A percentile compares a stretch with the other conserved stretches of the same genome.
phyloP scores from a whole-genome alignment of 2,113 vertebrate genomes.

The Carollia perspicillata region DNA sequence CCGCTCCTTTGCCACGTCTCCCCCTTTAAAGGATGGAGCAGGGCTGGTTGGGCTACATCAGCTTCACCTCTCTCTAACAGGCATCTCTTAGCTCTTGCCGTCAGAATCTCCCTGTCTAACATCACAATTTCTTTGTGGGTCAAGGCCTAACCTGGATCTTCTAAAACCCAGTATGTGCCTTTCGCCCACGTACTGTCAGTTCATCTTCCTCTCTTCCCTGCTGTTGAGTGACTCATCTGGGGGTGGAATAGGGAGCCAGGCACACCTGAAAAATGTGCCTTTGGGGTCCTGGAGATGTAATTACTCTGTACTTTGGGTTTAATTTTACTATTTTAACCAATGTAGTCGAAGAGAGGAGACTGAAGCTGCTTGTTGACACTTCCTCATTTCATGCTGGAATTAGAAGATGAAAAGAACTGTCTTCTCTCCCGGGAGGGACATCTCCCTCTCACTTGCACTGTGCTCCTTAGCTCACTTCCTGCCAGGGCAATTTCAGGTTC shows the following conservation, averaged over 20 bases:
- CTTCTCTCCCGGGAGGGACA: neutral
- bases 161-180: neutral
- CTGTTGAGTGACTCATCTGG: conserved; percentile 19
- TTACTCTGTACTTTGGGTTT: neutral
- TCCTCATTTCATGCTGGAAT: neutral
- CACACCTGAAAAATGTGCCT: neutral
- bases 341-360: neutral
- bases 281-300: neutral
- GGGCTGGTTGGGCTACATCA: neutral
- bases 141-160: neutral
- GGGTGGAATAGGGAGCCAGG: neutral
- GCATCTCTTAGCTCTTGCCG: neutral
- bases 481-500: conserved; percentile 54
- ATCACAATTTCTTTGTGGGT: neutral
- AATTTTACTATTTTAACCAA: neutral
- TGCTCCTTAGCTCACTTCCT: conserved; percentile 44
- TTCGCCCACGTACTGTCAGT: neutral
- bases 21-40: neutral
- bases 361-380: neutral
- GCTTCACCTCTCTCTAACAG: neutral
- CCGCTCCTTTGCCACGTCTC: neutral
- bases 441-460: neutral
- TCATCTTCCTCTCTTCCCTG: neutral
- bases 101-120: neutral
- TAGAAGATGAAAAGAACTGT: neutral